Evolutionary conservation across 2,888 invertebrate species (phyloP).

Genomic region (Gandaritis pyraliata): DNA sequence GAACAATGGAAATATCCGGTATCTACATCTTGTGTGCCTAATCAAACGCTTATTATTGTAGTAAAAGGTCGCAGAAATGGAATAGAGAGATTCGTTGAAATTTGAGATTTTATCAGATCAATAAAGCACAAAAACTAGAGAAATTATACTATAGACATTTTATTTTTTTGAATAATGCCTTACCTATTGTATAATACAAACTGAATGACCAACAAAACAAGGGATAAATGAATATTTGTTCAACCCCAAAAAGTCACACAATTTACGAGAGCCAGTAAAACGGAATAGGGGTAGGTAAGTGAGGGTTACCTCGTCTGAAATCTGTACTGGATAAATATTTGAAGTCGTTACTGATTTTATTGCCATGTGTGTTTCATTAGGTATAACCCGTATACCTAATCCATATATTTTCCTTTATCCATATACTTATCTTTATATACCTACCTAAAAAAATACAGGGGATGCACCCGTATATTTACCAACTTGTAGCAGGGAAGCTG

Average conservation of each 20-base stretch:
- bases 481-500: too few relatives aligned
- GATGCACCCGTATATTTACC: too few relatives aligned
- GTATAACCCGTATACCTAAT: too few relatives aligned
- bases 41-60: conserved; percentile 5
- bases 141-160: background rate
- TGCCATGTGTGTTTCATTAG: background rate
- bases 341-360: conserved; percentile 14
- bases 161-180: conserved; percentile 35
- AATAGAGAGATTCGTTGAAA: background rate
- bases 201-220: conserved; percentile 51
- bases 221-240: conserved; percentile 50
- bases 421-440: too few relatives aligned
- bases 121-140: background rate
- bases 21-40: conserved; percentile 17
- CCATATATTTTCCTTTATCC: too few relatives aligned
- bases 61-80: background rate
- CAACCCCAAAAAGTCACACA: conserved; percentile 50
- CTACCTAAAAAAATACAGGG: too few relatives aligned
- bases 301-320: conserved; percentile 39
- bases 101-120: too few relatives aligned
- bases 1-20: conserved; percentile 17
- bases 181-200: conserved; percentile 45
- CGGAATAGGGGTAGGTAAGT: conserved; percentile 42
- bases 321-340: conserved; percentile 29
- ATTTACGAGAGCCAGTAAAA: conserved; percentile 53